Evolutionary conservation across 2,797 vertebrate species (phyloP).

Genomic region (Microchirus variegatus): DNA sequence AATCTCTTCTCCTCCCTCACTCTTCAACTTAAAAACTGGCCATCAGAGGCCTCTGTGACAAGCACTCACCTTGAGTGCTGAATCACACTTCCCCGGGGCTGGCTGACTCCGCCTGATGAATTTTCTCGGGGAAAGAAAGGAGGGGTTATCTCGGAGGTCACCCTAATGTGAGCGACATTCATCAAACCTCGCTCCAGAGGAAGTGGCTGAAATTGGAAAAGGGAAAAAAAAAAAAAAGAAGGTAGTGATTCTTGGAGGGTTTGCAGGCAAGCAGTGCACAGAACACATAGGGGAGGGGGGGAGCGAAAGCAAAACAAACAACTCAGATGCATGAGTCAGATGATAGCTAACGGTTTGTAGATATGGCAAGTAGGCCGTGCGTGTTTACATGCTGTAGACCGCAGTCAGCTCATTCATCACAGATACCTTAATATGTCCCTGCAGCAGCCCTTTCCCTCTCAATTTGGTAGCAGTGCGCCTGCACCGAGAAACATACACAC

Average conservation of each 20-base stretch:
- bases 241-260: slow-evolving; percentile 67
- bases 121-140: slow-evolving; percentile 78
- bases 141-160: slow-evolving; percentile 82
- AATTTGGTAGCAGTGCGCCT: slow-evolving; percentile 30
- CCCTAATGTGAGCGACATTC: slow-evolving; percentile 80
- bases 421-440: slow-evolving; percentile 47
- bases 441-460: slow-evolving; percentile 35
- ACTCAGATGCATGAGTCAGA: slow-evolving; percentile 43
- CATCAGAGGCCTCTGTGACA: slow-evolving; percentile 79
- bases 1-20: slow-evolving; percentile 52
- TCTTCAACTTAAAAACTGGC: slow-evolving; percentile 65
- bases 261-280: slow-evolving; percentile 46
- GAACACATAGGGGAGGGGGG: slow-evolving; percentile 20
- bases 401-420: slow-evolving; percentile 68
- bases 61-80: slow-evolving; percentile 85
- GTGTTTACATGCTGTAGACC: slow-evolving; percentile 71
- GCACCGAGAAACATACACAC: slow-evolving; percentile 21
- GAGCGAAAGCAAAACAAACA: slow-evolving; percentile 68
- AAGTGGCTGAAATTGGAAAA: slow-evolving; percentile 80
- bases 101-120: slow-evolving; percentile 78
- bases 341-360: slow-evolving; percentile 70
- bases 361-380: slow-evolving; percentile 55
- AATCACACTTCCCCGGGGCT: slow-evolving; percentile 77
- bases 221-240: slow-evolving; percentile 51
- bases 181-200: slow-evolving; percentile 77